phyloP scores from a whole-genome alignment of 2,888 invertebrate genomes.

The Rhorus exstirpatorius region DNA sequence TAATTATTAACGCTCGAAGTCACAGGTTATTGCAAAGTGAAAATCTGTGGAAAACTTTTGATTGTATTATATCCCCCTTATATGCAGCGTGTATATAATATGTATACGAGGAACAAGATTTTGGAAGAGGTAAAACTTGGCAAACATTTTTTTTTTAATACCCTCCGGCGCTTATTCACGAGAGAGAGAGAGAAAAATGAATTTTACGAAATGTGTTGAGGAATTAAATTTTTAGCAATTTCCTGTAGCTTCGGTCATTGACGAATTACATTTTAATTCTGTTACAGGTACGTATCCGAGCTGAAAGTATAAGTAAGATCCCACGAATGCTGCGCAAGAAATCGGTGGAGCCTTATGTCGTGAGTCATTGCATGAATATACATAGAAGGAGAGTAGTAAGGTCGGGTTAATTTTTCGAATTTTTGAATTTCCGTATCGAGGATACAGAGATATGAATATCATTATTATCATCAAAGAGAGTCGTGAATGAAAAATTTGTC shows the following conservation, averaged over 20 bases:
- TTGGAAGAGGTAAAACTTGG: slow-evolving; percentile 36
- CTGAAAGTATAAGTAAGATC: slow-evolving; percentile 27
- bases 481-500: slow-evolving; percentile 67
- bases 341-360: neutral
- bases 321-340: neutral
- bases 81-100: slow-evolving; percentile 20
- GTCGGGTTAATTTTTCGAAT: slow-evolving; percentile 44
- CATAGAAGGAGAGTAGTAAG: slow-evolving; percentile 47
- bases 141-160: slow-evolving; percentile 27
- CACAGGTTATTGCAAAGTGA: slow-evolving; percentile 75
- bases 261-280: slow-evolving; percentile 60
- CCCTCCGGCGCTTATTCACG: neutral
- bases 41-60: slow-evolving; percentile 75
- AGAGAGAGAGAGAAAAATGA: neutral
- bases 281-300: slow-evolving; percentile 83
- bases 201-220: neutral
- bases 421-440: slow-evolving; percentile 21
- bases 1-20: slow-evolving; percentile 80
- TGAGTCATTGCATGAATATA: slow-evolving; percentile 56
- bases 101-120: slow-evolving; percentile 66
- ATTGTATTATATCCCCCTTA: slow-evolving; percentile 68
- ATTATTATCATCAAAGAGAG: slow-evolving; percentile 54
- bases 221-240: slow-evolving; percentile 11
- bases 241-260: slow-evolving; percentile 1
- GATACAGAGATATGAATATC: slow-evolving; percentile 25